These are phyloP conservation scores for Aurelia sp. DNA, from an alignment of 30 jellyfish, hydroid and myxozoan genomes.

Conservation along the genomic window DNA sequence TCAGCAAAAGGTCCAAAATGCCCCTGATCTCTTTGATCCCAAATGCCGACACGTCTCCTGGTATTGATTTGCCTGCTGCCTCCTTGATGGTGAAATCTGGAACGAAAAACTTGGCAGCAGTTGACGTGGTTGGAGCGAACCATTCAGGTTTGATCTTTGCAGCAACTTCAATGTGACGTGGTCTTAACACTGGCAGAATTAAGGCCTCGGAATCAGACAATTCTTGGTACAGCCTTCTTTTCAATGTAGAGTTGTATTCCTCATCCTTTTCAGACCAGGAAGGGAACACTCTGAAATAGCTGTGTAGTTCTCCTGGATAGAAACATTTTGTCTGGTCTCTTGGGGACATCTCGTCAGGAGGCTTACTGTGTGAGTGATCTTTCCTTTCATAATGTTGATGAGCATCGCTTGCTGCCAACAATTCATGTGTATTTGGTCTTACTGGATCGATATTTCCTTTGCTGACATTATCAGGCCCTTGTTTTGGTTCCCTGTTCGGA, in stretches of 20 bases:
- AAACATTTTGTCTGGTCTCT: too few species aligned
- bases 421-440: too few species aligned
- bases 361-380: neutral
- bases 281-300: too few species aligned
- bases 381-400: neutral
- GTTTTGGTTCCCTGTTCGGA: neutral
- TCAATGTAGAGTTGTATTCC: neutral
- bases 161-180: too few species aligned
- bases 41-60: neutral
- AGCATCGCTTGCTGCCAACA: too few species aligned
- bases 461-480: too few species aligned
- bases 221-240: neutral
- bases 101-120: neutral
- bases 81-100: neutral
- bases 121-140: conserved; percentile 1
- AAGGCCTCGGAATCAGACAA: too few species aligned
- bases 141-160: too few species aligned
- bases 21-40: neutral
- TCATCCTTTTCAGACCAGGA: too few species aligned
- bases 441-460: too few species aligned
- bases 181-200: neutral
- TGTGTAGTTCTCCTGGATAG: too few species aligned
- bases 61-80: neutral
- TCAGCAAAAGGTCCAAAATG: neutral
- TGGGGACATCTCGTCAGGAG: neutral